Evolutionary conservation across 1,140 invertebrate genomes (phyloP).

Genomic region (Heliothis virescens): DNA sequence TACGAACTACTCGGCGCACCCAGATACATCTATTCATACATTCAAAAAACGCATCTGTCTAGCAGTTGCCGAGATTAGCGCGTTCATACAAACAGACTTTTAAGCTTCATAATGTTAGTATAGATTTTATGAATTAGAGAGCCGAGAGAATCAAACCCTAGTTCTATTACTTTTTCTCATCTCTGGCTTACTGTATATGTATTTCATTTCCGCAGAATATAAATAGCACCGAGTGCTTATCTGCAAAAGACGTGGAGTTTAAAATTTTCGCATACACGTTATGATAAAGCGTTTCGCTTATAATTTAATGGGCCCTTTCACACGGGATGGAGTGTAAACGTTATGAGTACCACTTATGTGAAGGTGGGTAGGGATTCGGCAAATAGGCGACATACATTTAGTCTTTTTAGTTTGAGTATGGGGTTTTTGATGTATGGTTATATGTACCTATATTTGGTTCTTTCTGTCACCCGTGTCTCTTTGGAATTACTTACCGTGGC

Average conservation of each 20-base stretch:
- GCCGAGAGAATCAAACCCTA: too few relatives aligned
- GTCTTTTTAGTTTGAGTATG: neutral
- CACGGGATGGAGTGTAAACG: slow-evolving; percentile 24
- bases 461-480: too few relatives aligned
- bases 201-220: neutral
- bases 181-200: too few relatives aligned
- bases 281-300: slow-evolving; percentile 9
- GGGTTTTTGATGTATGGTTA: neutral
- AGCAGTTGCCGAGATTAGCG: too few relatives aligned
- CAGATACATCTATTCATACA: too few relatives aligned
- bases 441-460: neutral
- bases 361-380: neutral
- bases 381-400: neutral
- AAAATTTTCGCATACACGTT: slow-evolving; percentile 13
- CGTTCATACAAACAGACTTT: too few relatives aligned
- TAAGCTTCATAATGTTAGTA: too few relatives aligned
- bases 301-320: slow-evolving; percentile 27
- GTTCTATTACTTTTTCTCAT: too few relatives aligned
- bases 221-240: neutral
- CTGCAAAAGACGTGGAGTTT: slow-evolving; percentile 22
- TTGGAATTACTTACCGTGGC: too few relatives aligned
- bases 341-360: slow-evolving; percentile 2
- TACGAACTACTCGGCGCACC: too few relatives aligned
- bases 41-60: too few relatives aligned
- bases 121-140: too few relatives aligned